Base-by-base conservation (phyloP, 1,140 invertebrate species). In the Achatina immaculata region DNA sequence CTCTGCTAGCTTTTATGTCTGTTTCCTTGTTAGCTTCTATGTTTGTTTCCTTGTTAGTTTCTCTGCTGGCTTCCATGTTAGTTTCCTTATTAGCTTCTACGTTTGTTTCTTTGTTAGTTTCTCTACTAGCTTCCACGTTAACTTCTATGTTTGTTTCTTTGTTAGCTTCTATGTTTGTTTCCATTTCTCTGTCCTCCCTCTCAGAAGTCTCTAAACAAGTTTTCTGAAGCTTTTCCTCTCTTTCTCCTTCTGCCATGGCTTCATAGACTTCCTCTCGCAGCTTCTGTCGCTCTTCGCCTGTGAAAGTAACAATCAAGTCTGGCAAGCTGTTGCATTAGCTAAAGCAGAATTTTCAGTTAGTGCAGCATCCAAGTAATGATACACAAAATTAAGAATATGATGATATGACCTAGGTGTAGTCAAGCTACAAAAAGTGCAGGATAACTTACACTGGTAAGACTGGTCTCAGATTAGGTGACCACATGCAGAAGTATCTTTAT, bases 211-310 rank as follows among this genome's bases (percentile, higher is more conserved):
- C 40, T 16, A 28, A 34, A 16, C 14, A n/a, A 34, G 9, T 4
- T 45, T 76, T 76, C 31, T 55, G 14, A 6, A 65, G 38, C 24
- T 65, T 40, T 62, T 78, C 65, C 34, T 78, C 65, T 48, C 76
- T 78, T 1, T 68, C 65, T 45, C 65, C 76, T 34, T 78, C 76
- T 14, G 58, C 58, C 76, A 78, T 78, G 1, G 76, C 76, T 34
- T 78, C 76, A 78, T 78, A 78, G 16, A 78, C 76, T 42, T 78
- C 58, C 38, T 68, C 65, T 31, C 76, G 14, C 19, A 78, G 62
- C 36, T 78, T 51, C 28, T 78, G 36, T 36, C 76, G 34, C 58
- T 58, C 76, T 58, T 68, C 51, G n/a, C 51, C 76, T 78, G 76
- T 45, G 76, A 48, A 68, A n/a, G 19, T 38, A 78, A 74, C 14